Base-by-base conservation (phyloP, 2,113 vertebrate genomes). In the Leucosticte australis region DNA sequence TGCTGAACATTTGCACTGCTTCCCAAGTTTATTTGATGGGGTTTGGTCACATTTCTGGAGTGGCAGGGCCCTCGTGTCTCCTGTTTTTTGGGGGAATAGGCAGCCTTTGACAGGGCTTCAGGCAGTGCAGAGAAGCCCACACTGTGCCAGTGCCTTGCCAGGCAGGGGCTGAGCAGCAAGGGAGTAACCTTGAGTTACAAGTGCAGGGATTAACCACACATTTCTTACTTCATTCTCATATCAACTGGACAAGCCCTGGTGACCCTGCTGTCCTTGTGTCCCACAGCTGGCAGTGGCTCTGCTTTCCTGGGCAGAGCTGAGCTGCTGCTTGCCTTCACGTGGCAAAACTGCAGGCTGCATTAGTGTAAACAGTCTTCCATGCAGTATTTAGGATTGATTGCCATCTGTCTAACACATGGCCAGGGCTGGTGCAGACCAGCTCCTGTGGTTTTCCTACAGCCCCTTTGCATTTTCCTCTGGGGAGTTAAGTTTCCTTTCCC, bases 21-120 rank as follows among this genome's bases (percentile, higher is more conserved):
- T 37, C 42, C 42, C 35, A 9, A 22, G 5, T 79, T 68, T 49
- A 14, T 41, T 9, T 3, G 21, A 2, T 0, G 5, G 16, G 23
- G 6, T 63, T 44, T 63, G 60, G 37, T 37, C 27, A 7, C n/a
- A 3, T 19, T 71, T 37, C 24, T 33, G 52, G 57, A 33, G 53
- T 3, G 24, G 24, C 42, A 33, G 30, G 37, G 11, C 19, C 35
- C 11, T 0, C 1, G 3, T 15, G 42, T 63, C 19, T 60, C 52
- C 27, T 0, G 0, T 44, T 95, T 93, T 77, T 79, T 77, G 56
- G 59, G 47, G 94, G 83, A 94, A 80, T n/a, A 21, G 20, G 77
- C 79, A 71, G 91, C 92, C 90, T 83, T 83, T 78, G 87, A 12
- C 39, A 24, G 30, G 71, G 55, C 80, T 85, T 77, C 83, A 62